Base-by-base conservation (phyloP, 1,140 invertebrate species). In the Mycetomoellerius zeteki region DNA sequence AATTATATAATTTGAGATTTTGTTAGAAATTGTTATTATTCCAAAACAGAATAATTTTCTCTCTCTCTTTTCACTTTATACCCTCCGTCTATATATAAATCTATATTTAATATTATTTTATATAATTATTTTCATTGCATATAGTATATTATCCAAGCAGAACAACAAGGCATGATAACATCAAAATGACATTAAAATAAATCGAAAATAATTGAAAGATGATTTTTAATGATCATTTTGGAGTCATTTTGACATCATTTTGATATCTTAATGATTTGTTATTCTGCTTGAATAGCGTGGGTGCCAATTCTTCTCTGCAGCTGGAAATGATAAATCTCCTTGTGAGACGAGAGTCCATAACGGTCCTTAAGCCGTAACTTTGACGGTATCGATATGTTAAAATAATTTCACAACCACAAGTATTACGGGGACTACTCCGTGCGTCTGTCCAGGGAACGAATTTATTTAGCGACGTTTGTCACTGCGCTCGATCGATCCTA, bases 401-500 rank as follows among this genome's bases (percentile, higher is more conserved):
- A 87, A 85, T 87, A 87, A 87, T 87, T 87, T 71, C 52, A 62
- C 62, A 86, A 24, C 50, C 76, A 24, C 52, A 27, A 69, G 62
- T n/a, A 50, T 7, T 60, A 27, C n/a, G 62, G 58, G 43, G 47
- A 65, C n/a, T 52, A 30, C 21, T 27, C 50, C 52, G 21, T 10
- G 33, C 64, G 50, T 8, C 30, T n/a, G 64, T 27, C 47, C 52
- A 27, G 30, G 77, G 47, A 37, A 88, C 86, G 86, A 90, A 88
- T 91, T 91, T 90, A 91, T 91, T 90, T 86, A 88, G 58, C 78
- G 87, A 84, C 77, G 90, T 91, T 91, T 90, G 90, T 91, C 90
- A 90, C 89, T 27, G 37, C 72, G 78, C 71, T 86, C 73, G 90
- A 91, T 88, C 84, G 89, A 90, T 88, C 89, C 43, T 43, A 81